These are phyloP conservation scores for Cyprichromis sp. DNA, from an alignment of 2,113 vertebrate genomes.

Conservation along the genomic window DNA sequence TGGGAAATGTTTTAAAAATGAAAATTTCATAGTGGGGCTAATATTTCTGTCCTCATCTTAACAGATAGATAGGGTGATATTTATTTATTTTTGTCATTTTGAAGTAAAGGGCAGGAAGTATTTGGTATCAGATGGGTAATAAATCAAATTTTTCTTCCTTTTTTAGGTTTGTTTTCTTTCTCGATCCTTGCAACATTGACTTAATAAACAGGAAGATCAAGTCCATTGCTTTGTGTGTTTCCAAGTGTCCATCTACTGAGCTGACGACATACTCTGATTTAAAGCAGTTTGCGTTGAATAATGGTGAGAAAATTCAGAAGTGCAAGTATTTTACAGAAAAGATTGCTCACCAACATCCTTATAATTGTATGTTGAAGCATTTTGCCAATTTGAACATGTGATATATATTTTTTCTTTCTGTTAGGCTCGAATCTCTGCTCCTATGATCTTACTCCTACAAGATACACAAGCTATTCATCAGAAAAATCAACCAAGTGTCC, in stretches of 20 bases:
- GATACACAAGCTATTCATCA: slow-evolving; percentile 69
- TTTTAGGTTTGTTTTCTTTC: slow-evolving; percentile 90
- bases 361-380: neutral
- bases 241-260: slow-evolving; percentile 79
- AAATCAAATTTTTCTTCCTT: neutral
- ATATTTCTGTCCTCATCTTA: neutral
- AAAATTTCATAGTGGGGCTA: neutral
- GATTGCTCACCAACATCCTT: neutral
- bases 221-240: slow-evolving; percentile 88
- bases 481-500: slow-evolving; percentile 78
- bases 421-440: slow-evolving; percentile 85
- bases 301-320: slow-evolving; percentile 73
- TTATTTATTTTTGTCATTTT: neutral
- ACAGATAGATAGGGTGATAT: neutral
- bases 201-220: slow-evolving; percentile 82
- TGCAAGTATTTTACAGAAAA: neutral
- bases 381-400: neutral
- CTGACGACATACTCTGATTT: slow-evolving; percentile 78
- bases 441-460: slow-evolving; percentile 77
- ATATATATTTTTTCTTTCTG: neutral
- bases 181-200: slow-evolving; percentile 94
- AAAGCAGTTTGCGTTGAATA: slow-evolving; percentile 80
- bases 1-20: neutral
- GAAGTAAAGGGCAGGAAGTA: neutral
- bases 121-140: neutral